A percentile compares a stretch with the other conserved stretches of the same genome.
phyloP scores from a whole-genome alignment of 2,888 invertebrate genomes.

The Metallyticus violacea region DNA sequence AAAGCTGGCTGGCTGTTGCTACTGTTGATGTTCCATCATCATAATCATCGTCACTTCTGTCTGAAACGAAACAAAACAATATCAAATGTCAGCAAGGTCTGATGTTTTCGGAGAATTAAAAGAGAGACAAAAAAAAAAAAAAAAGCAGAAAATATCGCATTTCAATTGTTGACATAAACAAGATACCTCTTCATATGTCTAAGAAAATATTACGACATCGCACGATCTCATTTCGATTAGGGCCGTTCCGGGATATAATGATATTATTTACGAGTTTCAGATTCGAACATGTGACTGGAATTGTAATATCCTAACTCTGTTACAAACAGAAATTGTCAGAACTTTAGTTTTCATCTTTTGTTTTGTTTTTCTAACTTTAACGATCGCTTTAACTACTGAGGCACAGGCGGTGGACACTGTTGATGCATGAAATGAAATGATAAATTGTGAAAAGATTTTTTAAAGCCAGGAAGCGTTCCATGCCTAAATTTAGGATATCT shows the following conservation, averaged over 20 bases:
- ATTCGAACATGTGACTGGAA: background rate
- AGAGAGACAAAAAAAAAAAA: no score
- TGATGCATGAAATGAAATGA: no score
- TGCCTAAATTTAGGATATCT: no score
- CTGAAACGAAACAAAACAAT: background rate
- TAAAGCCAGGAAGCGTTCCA: no score
- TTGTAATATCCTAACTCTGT: no score
- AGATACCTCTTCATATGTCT: background rate
- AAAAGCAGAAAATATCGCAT: background rate
- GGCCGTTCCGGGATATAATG: background rate
- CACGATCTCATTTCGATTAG: background rate
- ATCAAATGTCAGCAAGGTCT: background rate
- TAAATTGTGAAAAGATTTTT: no score
- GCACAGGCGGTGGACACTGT: no score
- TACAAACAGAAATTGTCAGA: no score
- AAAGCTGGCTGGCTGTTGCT: background rate
- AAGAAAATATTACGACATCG: background rate
- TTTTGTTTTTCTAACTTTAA: no score
- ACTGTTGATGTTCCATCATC: background rate
- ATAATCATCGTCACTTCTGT: background rate
- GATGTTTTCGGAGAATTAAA: background rate
- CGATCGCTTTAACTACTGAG: no score
- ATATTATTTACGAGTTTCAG: background rate
- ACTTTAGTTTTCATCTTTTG: no score
- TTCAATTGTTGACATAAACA: background rate